These are phyloP conservation scores for Epiblema foenella DNA, from an alignment of 2,888 invertebrate genomes.

Conservation along the genomic window DNA sequence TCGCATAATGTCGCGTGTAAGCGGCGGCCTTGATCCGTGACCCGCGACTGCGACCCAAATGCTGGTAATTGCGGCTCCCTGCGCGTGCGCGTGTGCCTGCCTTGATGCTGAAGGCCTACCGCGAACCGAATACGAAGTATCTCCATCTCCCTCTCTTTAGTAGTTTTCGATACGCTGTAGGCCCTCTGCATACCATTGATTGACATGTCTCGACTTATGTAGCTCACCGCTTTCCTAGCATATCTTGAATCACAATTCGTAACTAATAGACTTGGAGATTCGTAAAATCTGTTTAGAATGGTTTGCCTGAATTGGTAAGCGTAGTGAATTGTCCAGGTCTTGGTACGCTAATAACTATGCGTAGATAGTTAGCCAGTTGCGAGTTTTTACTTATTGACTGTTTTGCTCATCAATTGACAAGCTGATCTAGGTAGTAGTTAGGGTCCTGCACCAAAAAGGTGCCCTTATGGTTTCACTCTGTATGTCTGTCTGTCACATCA, in stretches of 20 bases:
- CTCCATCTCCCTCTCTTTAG: no score
- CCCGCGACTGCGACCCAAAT: slow-evolving; percentile 63
- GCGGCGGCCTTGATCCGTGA: slow-evolving; percentile 65
- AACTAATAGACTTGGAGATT: no score
- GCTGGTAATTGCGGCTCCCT: slow-evolving; percentile 47
- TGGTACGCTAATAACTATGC: not conserved
- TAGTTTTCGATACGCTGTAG: no score
- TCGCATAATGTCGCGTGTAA: slow-evolving; percentile 25
- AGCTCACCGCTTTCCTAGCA: no score
- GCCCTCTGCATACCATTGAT: no score
- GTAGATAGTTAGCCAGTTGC: not conserved
- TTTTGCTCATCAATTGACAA: no score
- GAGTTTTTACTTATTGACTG: not conserved
- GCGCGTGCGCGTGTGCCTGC: not conserved
- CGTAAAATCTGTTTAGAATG: not conserved
- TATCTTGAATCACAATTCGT: not conserved
- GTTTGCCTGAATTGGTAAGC: not conserved
- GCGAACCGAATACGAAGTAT: no score
- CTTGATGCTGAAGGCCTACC: not conserved
- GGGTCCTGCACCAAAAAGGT: no score
- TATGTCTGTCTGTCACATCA: no score
- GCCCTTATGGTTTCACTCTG: no score
- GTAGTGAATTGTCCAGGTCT: not conserved
- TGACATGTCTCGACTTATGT: no score
- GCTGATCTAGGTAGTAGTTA: no score